Percentiles rank a stretch among this genome's conserved stretches.
These are phyloP conservation scores for Chaetodon auriga DNA, from an alignment of 2,113 vertebrate species.

Conservation along the genomic window DNA sequence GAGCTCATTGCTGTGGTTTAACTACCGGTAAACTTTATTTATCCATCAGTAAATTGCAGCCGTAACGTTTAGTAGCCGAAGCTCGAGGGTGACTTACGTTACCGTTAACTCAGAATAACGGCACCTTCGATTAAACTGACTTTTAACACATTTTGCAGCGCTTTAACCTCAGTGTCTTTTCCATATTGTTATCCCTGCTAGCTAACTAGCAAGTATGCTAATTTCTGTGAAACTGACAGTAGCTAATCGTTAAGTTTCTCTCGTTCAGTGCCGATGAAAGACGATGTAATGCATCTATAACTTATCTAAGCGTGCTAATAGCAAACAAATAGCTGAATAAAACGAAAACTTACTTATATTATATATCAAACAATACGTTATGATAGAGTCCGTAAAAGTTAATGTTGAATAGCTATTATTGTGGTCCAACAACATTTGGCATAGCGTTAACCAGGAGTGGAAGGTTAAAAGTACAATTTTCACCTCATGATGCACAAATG, in stretches of 20 bases:
- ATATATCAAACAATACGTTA: not conserved
- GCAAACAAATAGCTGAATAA: not conserved
- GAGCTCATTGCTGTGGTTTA: not conserved
- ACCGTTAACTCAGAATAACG: too few species aligned
- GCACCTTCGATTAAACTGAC: not conserved
- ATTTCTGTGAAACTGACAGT: not conserved
- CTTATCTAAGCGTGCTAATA: not conserved
- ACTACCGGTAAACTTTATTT: constrained; percentile 36
- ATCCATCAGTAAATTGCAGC: not conserved
- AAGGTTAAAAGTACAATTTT: not conserved
- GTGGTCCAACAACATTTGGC: not conserved
- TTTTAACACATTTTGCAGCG: not conserved
- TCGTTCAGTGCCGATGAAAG: not conserved
- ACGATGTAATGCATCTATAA: not conserved
- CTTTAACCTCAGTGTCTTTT: not conserved
- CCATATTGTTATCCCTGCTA: not conserved
- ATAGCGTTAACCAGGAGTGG: not conserved
- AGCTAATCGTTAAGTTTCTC: not conserved
- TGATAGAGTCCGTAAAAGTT: not conserved
- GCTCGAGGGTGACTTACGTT: too few species aligned
- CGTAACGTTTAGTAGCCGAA: not conserved
- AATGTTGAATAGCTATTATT: not conserved
- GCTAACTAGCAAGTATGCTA: not conserved
- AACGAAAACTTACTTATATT: not conserved
- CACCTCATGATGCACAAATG: not conserved